These are phyloP conservation scores for Agonopterix arenella DNA, from an alignment of 2,888 invertebrate genomes.

Conservation along the genomic window DNA sequence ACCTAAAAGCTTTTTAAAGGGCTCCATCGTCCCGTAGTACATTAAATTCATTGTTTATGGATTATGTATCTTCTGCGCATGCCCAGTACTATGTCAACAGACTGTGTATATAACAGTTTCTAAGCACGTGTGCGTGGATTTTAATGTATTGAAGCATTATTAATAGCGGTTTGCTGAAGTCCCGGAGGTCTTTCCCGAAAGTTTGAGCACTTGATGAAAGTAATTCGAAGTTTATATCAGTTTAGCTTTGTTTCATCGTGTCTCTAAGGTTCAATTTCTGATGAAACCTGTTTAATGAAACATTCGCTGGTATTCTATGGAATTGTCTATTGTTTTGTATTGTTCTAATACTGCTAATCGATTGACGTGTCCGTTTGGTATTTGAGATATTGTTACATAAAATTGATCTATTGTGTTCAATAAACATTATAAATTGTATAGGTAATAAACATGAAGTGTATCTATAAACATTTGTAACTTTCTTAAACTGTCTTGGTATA, in stretches of 20 bases:
- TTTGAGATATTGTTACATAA: no score
- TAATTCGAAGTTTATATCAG: conserved; percentile 5
- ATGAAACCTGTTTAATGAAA: neutral
- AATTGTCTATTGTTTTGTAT: neutral
- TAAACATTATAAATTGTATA: no score
- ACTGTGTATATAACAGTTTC: conserved; percentile 21
- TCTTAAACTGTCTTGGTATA: no score
- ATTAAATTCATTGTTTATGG: conserved; percentile 54
- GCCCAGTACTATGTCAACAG: conserved; percentile 66
- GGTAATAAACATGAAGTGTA: no score
- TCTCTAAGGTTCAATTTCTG: no score
- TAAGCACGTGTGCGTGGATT: conserved; percentile 18
- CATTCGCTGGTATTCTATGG: neutral
- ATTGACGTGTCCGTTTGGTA: no score
- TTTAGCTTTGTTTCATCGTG: neutral
- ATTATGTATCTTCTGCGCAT: conserved; percentile 58
- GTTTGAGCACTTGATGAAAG: conserved; percentile 7
- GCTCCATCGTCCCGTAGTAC: neutral
- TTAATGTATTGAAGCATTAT: conserved; percentile 11
- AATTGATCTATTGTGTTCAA: no score
- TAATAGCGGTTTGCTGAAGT: conserved; percentile 6
- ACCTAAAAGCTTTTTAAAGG: conserved; percentile 1
- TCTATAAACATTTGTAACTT: no score
- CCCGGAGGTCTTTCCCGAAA: conserved; percentile 5
- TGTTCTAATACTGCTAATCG: neutral